Evolutionary conservation across 2,888 invertebrate genomes (phyloP), one percentile per base, ranked within the genome.

Genomic region (Hoplodrina ambigua): DNA sequence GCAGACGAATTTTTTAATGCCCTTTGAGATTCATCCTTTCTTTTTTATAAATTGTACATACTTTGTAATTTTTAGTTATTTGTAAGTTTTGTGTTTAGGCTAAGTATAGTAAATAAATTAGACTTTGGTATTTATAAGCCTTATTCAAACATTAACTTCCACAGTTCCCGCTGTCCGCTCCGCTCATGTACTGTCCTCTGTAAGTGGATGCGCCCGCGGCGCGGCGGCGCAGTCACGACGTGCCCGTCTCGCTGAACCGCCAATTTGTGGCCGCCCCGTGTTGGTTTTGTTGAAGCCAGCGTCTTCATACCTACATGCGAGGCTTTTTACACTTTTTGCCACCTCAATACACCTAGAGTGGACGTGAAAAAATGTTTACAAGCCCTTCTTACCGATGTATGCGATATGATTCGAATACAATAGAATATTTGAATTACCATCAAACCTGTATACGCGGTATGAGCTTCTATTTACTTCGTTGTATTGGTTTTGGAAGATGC

Each of bases 201-300:
- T 64, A 69, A 72, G 82, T 71, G 62, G 79, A 82, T 84, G 79
- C 83, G 93, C 94, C 94, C 90, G 91, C 91, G 93, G 92, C 92
- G 87, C 91, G 88, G 85, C 89, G 81, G 91, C 91, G 89, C 89
- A 89, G 94, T 94, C 94, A 94, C 94, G 95, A 95, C 94, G 92
- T 90, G 92, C 91, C 90, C 88, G 92, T 90, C 91, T 89, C 91
- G 87, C 91, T 85, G 93, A 92, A 92, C 94, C 94, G 94, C 94
- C 95, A 95, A 95, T 95, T 96, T 95, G 95, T 91, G 93, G 94
- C 93, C 90, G 92, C 92, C 93, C 93, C 92, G 90, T 95, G 95
- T 95, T 96, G 95, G 95, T 95, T 96, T 96, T 95, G 94, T 94
- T 94, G 93, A 94, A 93, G 88, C 92, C 91, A 93, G 91, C 93